These are phyloP conservation scores for Chionoecetes opilio DNA, from an alignment of 1,140 invertebrate genomes.

Conservation along the genomic window DNA sequence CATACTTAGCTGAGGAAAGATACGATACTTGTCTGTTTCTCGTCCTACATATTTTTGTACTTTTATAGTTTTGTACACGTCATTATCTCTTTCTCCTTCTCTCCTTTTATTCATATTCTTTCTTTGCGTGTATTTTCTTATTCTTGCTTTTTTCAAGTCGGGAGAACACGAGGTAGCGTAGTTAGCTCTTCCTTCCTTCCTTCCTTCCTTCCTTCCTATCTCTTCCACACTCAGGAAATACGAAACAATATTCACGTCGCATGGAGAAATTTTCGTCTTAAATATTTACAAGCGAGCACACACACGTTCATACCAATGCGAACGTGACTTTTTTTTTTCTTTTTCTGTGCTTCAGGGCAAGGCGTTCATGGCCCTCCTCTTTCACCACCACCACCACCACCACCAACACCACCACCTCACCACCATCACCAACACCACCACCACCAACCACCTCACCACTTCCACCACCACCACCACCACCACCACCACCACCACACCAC, in stretches of 20 bases:
- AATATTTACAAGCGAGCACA: conserved; percentile 9
- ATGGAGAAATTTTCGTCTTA: background rate
- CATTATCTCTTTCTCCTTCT: background rate
- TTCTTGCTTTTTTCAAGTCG: background rate
- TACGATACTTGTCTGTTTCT: no score
- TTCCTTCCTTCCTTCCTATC: conserved; percentile 2
- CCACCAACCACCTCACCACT: background rate
- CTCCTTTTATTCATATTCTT: background rate
- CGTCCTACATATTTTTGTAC: background rate
- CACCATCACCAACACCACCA: background rate
- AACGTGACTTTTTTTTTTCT: conserved; percentile 30
- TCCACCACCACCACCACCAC: no score
- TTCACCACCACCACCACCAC: background rate
- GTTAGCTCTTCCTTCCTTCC: background rate
- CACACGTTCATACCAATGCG: background rate
- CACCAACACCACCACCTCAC: background rate
- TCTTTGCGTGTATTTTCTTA: background rate
- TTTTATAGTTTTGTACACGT: background rate
- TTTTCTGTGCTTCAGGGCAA: background rate
- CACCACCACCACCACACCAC: no score
- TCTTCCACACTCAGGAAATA: background rate
- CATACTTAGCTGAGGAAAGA: no score
- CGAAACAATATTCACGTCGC: conserved; percentile 17
- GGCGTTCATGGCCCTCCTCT: background rate
- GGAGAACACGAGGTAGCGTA: no score